Base-by-base conservation (phyloP, 2,113 vertebrate genomes). In the Albula goreensis region DNA sequence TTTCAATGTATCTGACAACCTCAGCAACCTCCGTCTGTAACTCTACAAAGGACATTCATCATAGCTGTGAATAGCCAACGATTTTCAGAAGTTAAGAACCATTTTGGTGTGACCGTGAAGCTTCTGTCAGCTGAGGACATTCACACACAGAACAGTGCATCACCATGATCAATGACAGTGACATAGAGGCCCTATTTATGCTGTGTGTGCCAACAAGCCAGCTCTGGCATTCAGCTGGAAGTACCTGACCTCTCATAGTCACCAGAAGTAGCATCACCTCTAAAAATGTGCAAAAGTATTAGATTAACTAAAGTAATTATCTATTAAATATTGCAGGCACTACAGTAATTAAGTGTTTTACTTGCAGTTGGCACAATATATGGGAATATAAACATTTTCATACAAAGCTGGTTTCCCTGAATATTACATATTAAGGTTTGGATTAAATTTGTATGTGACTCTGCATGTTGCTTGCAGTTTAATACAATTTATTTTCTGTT, bases 11-110 rank as follows among this genome's bases (percentile, higher is more conserved):
- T 74, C 22, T 66, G n/a, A 74, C 70, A 74, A 31, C 70, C 70
- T 31, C 22, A 74, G n/a, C 22, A 74, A 74, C 70, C 31, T 74
- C 70, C n/a, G n/a, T 74, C 70, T 74, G 70, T 74, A n/a, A 25
- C 19, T 66, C 60, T 66, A 74, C 22, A 74, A 31, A 5, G n/a
- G 3, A 8, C 70, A 74, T 74, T 74, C 70, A 74, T 31, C 70
- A 74, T 13, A 10, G 70, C 19, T 17, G 19, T 70, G 63, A 74
- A 74, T 74, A 31, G 60, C 22, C 17, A 66, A 66, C 60, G 3
- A 66, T 66, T 66, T 66, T 66, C 60, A 66, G 60, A 66, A 66
- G 60, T 66, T 66, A 66, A 66, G 60, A 66, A 66, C 19, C 60
- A 66, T 66, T 66, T 66, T 66, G 60, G 60, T 66, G 6, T 66